Evolutionary conservation across 2,888 invertebrate species (phyloP).

Genomic region (Neelides folsomi): DNA sequence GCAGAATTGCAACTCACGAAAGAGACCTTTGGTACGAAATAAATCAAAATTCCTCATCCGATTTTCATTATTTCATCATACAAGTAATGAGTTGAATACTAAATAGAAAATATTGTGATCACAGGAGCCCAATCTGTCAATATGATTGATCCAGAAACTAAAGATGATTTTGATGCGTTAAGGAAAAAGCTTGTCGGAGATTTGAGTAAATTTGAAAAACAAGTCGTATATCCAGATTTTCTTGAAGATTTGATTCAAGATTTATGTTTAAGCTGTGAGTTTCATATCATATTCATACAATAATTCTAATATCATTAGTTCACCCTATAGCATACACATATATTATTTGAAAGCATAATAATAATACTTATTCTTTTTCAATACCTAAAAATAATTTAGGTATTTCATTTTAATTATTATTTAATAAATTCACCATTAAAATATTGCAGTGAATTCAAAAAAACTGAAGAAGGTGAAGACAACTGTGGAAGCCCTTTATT

Average conservation of each 20-base stretch:
- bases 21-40: slow-evolving; percentile 63
- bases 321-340: too few species aligned
- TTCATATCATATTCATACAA: too few species aligned
- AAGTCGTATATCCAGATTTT: slow-evolving; percentile 29
- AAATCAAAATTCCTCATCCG: background rate
- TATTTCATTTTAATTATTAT: background rate
- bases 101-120: too few species aligned
- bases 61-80: background rate
- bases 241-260: slow-evolving; percentile 32
- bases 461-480: slow-evolving; percentile 76
- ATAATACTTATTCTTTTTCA: too few species aligned
- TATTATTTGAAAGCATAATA: too few species aligned
- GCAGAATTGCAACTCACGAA: slow-evolving; percentile 72
- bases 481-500: slow-evolving; percentile 65
- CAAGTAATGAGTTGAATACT: too few species aligned
- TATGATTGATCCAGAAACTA: slow-evolving; percentile 26
- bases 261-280: slow-evolving; percentile 24
- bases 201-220: slow-evolving; percentile 26
- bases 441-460: slow-evolving; percentile 57
- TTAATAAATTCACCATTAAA: background rate
- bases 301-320: too few species aligned
- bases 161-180: slow-evolving; percentile 32
- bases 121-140: slow-evolving; percentile 1
- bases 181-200: slow-evolving; percentile 24
- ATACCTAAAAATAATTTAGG: background rate